Percentiles rank a stretch among this genome's conserved stretches.
These are phyloP conservation scores for Drosophila grimshawi DNA, from an alignment of 1,140 invertebrate genomes.

Conservation along the genomic window DNA sequence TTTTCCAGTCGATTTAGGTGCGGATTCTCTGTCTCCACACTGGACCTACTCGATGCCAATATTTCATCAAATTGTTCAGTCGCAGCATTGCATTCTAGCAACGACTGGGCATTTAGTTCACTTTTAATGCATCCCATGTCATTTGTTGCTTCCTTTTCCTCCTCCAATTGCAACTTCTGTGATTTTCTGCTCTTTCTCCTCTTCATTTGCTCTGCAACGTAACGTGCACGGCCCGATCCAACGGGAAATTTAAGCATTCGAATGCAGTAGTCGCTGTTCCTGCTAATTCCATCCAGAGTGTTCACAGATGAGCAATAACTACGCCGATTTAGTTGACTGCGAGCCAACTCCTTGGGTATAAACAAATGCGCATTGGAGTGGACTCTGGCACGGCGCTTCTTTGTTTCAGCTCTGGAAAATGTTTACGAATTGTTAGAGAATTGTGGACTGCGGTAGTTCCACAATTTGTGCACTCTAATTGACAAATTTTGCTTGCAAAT, in stretches of 20 bases:
- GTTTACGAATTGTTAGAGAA: neutral
- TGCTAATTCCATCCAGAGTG: conserved; percentile 25
- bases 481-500: neutral
- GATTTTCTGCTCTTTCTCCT: neutral
- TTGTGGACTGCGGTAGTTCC: neutral
- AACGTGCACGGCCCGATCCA: conserved; percentile 50
- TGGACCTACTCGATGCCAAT: conserved; percentile 23
- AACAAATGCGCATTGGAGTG: conserved; percentile 56
- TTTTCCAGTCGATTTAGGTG: conserved; percentile 15
- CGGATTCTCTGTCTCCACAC: neutral
- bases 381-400: conserved; percentile 65
- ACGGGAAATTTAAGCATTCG: conserved; percentile 67
- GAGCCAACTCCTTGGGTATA: conserved; percentile 66
- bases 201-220: conserved; percentile 57
- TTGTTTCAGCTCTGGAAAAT: conserved; percentile 61
- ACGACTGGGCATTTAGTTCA: conserved; percentile 13
- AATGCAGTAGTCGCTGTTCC: conserved; percentile 41
- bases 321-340: conserved; percentile 48
- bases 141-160: neutral
- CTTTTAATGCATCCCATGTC: neutral
- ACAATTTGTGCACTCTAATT: neutral
- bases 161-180: neutral
- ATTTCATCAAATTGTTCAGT: neutral
- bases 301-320: conserved; percentile 4
- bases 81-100: neutral